These are phyloP conservation scores for Hippocampus comes DNA, from an alignment of 2,113 vertebrate species.

Conservation along the genomic window DNA sequence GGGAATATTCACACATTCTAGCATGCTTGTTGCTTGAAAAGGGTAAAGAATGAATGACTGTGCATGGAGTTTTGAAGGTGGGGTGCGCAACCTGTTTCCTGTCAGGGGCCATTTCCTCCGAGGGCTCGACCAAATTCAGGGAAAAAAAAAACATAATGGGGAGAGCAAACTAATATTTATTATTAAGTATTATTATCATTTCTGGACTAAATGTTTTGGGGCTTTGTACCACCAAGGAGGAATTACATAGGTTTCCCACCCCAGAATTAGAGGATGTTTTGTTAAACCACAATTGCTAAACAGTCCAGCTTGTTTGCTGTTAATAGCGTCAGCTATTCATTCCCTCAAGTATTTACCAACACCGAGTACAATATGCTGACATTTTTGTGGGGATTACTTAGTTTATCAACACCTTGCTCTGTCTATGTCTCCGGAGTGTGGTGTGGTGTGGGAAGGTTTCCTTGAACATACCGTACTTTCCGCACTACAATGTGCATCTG, in stretches of 20 bases:
- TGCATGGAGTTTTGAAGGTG: constrained; percentile 42
- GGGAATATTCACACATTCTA: constrained; percentile 46
- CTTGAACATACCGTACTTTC: too few relatives aligned
- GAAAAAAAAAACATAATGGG: background rate
- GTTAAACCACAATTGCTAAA: background rate
- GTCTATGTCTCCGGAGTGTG: too few relatives aligned
- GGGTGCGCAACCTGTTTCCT: background rate
- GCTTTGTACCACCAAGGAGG: background rate
- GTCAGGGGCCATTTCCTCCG: background rate
- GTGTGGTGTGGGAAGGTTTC: too few relatives aligned
- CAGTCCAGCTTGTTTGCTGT: background rate
- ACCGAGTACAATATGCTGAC: too few relatives aligned
- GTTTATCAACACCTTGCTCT: too few relatives aligned
- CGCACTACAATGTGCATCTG: too few relatives aligned
- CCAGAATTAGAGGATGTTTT: background rate
- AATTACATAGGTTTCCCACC: background rate
- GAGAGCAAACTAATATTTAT: background rate
- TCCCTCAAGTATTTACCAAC: background rate
- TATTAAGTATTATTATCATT: background rate
- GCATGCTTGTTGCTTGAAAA: constrained; percentile 44
- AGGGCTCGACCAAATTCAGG: background rate
- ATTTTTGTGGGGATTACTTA: too few relatives aligned
- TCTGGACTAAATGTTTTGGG: background rate
- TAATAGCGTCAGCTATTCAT: background rate
- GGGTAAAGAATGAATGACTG: constrained; percentile 25